A percentile compares a stretch with the other conserved stretches of the same genome.
These are phyloP conservation scores for Gymnobelideus leadbeateri DNA, from an alignment of 2,113 vertebrate species.

Conservation along the genomic window DNA sequence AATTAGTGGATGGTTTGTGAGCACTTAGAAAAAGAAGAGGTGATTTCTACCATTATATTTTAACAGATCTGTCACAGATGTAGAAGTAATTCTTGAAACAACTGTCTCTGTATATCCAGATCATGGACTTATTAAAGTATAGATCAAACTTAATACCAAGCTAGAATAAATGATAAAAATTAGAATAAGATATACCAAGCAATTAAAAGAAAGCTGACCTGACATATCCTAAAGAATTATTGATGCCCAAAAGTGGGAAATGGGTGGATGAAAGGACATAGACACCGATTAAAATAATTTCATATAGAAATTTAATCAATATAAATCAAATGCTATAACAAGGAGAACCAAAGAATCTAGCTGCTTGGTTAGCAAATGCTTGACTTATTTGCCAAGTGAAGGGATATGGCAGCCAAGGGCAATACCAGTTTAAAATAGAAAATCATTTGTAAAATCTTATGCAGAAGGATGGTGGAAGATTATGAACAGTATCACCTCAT, in stretches of 20 bases:
- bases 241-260: not conserved
- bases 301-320: slow-evolving; percentile 1
- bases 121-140: not conserved
- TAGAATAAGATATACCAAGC: not conserved
- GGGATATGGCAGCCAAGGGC: not conserved
- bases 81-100: not conserved
- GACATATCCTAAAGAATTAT: not conserved
- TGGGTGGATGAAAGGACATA: not conserved
- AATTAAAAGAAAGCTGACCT: not conserved
- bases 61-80: not conserved
- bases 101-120: not conserved
- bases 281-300: not conserved
- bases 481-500: not conserved
- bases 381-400: not conserved
- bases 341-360: not conserved
- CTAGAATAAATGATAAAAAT: not conserved
- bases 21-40: not conserved
- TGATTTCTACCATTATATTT: not conserved
- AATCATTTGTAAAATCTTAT: slow-evolving; percentile 1
- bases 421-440: not conserved
- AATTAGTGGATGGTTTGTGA: not conserved
- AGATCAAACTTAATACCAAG: not conserved
- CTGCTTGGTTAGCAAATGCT: not conserved
- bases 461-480: not conserved
- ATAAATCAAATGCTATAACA: not conserved